Evolutionary conservation across 2,113 vertebrate species (phyloP).

Genomic region (Pristiophorus japonicus): DNA sequence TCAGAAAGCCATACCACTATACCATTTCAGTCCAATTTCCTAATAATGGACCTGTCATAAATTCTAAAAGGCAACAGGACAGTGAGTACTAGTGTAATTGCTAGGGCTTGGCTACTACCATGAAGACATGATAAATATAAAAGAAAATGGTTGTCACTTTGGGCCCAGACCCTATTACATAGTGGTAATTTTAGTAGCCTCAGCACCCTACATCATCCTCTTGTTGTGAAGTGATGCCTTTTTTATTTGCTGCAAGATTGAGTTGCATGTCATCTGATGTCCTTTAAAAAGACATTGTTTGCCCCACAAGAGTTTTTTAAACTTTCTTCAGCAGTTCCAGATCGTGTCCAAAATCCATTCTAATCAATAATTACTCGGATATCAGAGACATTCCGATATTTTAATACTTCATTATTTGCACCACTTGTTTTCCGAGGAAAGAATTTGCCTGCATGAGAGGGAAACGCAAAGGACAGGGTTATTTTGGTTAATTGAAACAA

Average conservation of each 20-base stretch:
- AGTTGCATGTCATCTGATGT: slow-evolving; percentile 78
- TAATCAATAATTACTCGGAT: not conserved
- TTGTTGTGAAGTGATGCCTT: slow-evolving; percentile 83
- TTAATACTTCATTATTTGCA: not conserved
- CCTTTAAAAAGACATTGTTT: slow-evolving; percentile 56
- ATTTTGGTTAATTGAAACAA: not conserved
- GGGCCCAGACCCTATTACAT: slow-evolving; percentile 82
- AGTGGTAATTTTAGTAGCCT: slow-evolving; percentile 86
- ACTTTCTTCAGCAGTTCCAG: slow-evolving; percentile 12
- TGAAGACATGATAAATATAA: slow-evolving; percentile 89
- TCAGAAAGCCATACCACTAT: slow-evolving; percentile 82
- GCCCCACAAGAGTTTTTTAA: slow-evolving; percentile 30
- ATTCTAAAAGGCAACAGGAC: slow-evolving; percentile 81
- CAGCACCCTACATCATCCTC: slow-evolving; percentile 82
- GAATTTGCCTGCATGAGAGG: not conserved
- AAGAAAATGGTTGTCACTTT: slow-evolving; percentile 84
- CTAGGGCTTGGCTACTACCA: slow-evolving; percentile 57
- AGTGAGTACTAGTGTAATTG: slow-evolving; percentile 56
- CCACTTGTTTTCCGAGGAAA: not conserved
- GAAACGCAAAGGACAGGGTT: not conserved
- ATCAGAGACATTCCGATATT: not conserved
- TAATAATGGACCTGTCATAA: slow-evolving; percentile 92
- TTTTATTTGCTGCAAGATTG: slow-evolving; percentile 79
- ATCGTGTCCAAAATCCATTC: not conserved
- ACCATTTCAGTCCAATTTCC: slow-evolving; percentile 78